Conservation (phyloP, 2,888 invertebrate species). For the Omphaloscelis lunosa region DNA sequence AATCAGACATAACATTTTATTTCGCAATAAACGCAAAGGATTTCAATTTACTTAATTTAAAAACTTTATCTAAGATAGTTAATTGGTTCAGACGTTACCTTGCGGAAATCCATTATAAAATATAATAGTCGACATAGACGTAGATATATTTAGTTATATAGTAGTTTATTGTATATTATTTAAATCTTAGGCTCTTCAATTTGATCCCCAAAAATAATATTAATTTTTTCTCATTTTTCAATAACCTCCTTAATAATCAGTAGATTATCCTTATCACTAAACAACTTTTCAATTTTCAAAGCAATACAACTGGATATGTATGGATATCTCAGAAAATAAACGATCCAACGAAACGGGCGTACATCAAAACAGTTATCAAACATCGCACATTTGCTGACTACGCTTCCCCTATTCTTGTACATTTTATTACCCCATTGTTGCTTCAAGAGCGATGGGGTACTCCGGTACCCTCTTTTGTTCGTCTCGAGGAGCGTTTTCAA, state of each 20-base stretch:
- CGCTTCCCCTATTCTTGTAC: slow-evolving; percentile 73
- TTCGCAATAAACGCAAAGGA: not conserved
- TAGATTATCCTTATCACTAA: not conserved
- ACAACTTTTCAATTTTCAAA: not conserved
- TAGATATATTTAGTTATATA: too few relatives aligned
- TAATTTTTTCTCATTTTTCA: not conserved
- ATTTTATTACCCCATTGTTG: slow-evolving; percentile 84
- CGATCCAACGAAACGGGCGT: slow-evolving; percentile 29
- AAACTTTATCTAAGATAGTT: too few relatives aligned
- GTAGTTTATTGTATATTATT: too few relatives aligned
- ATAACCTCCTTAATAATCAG: too few relatives aligned
- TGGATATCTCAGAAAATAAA: slow-evolving; percentile 39
- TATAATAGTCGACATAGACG: too few relatives aligned
- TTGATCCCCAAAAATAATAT: too few relatives aligned
- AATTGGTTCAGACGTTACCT: too few relatives aligned
- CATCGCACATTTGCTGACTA: slow-evolving; percentile 67
- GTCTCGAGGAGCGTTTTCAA: slow-evolving; percentile 74
- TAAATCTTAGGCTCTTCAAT: not conserved
- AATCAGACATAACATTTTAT: too few relatives aligned
- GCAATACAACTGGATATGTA: not conserved
- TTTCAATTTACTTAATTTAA: not conserved
- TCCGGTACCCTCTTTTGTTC: slow-evolving; percentile 69
- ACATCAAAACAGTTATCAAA: slow-evolving; percentile 67
- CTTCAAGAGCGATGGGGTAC: slow-evolving; percentile 77
- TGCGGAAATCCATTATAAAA: too few relatives aligned